Evolutionary conservation across 2,888 invertebrate genomes (phyloP), one percentile per base, ranked within the genome.

Genomic region (Nomada ruficornis): DNA sequence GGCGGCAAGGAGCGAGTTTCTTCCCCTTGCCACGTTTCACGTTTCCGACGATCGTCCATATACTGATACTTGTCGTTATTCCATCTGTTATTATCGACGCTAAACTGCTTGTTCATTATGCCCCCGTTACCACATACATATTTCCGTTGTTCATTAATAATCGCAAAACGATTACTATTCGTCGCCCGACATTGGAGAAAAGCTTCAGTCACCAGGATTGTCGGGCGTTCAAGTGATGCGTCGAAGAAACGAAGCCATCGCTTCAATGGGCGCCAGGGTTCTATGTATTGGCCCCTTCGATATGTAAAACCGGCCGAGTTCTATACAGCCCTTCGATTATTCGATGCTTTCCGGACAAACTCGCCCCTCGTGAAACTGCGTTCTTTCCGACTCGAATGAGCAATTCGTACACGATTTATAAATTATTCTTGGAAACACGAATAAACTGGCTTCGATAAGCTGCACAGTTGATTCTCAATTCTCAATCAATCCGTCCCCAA

Each of bases 241-340:
- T 7, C 36, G 36, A 36, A 36, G 36, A 36, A 36, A 36, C 36
- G 29, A 29, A 29, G 7, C 7, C 7, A 29, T 29, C 29, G 29
- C 29, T 29, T 7, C 36, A 36, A 36, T 7, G 36, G 36, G 7
- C 20, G 26, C 18, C 5, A 15, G 20, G 59, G 15, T 5, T 59
- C 20, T 13, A 59, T 29, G 36, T 36, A 36, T 36, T 36, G 5
- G 36, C 20, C 72, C 23, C 26, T 36, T 44, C 54, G 59, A 64
- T 78, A 54, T 29, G 80, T 29, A 29, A 68, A 72, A 63, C 52
- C 42, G 44, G 63, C 77, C 77, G 71, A 68, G 44, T 62, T 67
- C 47, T 47, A 18, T 50, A 4, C 10, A 18, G 4, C 13, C 50
- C 55, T 54, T 23, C 44, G 29, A 62, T 55, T 36, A 18, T 47